Evolutionary conservation across 23 tunicate genomes (phyloP).

Genomic region (Ciona savignyi): DNA sequence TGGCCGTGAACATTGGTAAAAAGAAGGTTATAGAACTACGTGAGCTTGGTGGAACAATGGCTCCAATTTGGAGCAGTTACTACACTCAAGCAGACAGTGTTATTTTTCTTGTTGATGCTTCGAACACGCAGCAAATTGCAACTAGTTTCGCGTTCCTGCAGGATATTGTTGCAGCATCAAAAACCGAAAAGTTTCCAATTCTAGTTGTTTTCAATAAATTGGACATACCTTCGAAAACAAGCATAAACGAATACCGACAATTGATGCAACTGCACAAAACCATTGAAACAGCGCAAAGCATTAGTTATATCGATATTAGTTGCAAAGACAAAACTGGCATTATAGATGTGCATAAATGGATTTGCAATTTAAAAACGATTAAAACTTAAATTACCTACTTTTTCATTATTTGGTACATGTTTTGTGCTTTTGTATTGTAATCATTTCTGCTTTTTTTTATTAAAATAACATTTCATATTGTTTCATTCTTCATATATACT

Average conservation of each 20-base stretch:
- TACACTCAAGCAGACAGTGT: conserved; percentile 42
- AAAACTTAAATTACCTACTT: too few species aligned
- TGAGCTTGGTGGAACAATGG: conserved; percentile 86
- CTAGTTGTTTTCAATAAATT: conserved; percentile 57
- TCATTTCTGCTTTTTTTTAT: too few species aligned
- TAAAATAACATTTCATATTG: too few species aligned
- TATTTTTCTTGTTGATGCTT: conserved; percentile 57
- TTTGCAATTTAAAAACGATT: neutral
- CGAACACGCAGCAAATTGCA: conserved; percentile 48
- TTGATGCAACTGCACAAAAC: conserved; percentile 20
- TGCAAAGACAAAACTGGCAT: conserved; percentile 19
- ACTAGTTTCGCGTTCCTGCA: conserved; percentile 8
- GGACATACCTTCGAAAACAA: conserved; percentile 28
- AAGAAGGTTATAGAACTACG: conserved; percentile 26
- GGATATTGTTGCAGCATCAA: conserved; percentile 10
- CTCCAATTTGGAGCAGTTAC: conserved; percentile 77
- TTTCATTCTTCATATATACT: too few species aligned
- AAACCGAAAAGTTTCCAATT: conserved; percentile 9
- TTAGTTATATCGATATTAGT: conserved; percentile 33
- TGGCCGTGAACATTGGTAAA: conserved; percentile 14
- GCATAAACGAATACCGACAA: conserved; percentile 38
- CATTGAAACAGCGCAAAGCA: neutral
- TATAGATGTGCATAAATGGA: neutral
- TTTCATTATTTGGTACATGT: neutral
- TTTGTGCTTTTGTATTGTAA: neutral